Base-by-base conservation (phyloP, 1,140 invertebrate species). In the Drosophila bifasciata region DNA sequence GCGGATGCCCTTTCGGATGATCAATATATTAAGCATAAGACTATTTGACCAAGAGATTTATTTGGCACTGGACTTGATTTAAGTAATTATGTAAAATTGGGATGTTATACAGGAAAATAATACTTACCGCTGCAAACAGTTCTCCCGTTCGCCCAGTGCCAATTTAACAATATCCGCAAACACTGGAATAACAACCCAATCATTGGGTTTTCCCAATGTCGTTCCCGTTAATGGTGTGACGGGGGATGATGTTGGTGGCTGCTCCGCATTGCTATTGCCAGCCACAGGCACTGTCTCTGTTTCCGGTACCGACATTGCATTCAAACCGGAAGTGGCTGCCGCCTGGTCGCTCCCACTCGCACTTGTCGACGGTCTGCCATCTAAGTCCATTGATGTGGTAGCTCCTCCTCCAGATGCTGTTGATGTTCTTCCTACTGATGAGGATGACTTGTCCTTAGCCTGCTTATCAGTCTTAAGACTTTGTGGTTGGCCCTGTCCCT, bases 101-200 rank as follows among this genome's bases (percentile, higher is more conserved):
- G 23, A 53, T 44, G 39, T 23, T 25, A n/a, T 25, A 5, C 21
- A 19, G 40, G 3, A 15, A 56, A 60, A 73, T 48, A 50, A 40
- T 36, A 89, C 90, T 86, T 67, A 91, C 89, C 86, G 68, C 61
- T 86, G 89, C 62, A 90, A 76, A n/a, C n/a, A 90, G 56, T 91
- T 89, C 51, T 90, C 88, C 64, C n/a, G n/a, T n/a, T n/a, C 90
- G 88, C 61, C 73, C 68, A 90, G 32, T 51, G 91, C 91, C 77
- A 91, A 84, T 79, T 91, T 91, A 75, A 91, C 90, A 84, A 91
- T 91, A 84, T 91, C 91, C 72, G 79, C 79, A 89, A 91, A 91
- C 64, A 91, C 90, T 46, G 91, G 90, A 76, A 91, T 90, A 71
- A 90, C 90, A 74, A 91, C 90, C 89, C 90, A 91, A 79, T 91